Percentiles rank a stretch among this genome's conserved stretches.
These are phyloP conservation scores for Denticeps clupeoides DNA, from an alignment of 2,797 vertebrate species.

Conservation along the genomic window DNA sequence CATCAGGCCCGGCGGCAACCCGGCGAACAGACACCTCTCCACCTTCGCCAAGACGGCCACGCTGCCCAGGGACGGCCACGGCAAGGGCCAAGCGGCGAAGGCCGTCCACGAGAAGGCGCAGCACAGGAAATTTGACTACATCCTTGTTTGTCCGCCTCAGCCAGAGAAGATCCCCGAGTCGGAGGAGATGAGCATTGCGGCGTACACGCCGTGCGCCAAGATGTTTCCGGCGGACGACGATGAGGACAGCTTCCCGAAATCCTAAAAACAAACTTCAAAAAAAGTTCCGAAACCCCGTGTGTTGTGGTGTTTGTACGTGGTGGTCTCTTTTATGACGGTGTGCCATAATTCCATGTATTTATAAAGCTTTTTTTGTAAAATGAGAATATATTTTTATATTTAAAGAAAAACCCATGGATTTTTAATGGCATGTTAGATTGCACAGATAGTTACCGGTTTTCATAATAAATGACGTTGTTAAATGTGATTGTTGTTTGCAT, in stretches of 20 bases:
- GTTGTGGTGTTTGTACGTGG: constrained; percentile 39
- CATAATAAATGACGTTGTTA: constrained; percentile 21
- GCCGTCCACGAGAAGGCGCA: constrained; percentile 85
- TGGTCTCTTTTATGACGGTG: constrained; percentile 55
- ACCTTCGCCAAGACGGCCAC: constrained; percentile 89
- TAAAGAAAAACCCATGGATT: constrained; percentile 40
- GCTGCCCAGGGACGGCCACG: constrained; percentile 78
- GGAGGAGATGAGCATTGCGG: constrained; percentile 77
- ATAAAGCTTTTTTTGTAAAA: constrained; percentile 63
- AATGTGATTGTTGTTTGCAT: constrained; percentile 53
- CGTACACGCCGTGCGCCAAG: constrained; percentile 70
- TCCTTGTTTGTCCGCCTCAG: constrained; percentile 74
- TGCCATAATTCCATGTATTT: constrained; percentile 63
- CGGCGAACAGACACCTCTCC: constrained; percentile 65
- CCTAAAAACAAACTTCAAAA: too few species aligned
- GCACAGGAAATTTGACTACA: constrained; percentile 85
- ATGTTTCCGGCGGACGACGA: constrained; percentile 1
- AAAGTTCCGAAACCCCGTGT: constrained; percentile 19
- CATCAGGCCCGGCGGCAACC: constrained; percentile 61
- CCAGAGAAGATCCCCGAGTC: constrained; percentile 80
- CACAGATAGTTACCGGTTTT: constrained; percentile 40
- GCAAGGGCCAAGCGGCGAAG: constrained; percentile 77
- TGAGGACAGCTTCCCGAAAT: constrained; percentile 8
- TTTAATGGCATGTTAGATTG: constrained; percentile 59
- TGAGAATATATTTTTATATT: constrained; percentile 67